Base-by-base conservation (phyloP, 2,888 invertebrate species). In the Platypus cylindrus region DNA sequence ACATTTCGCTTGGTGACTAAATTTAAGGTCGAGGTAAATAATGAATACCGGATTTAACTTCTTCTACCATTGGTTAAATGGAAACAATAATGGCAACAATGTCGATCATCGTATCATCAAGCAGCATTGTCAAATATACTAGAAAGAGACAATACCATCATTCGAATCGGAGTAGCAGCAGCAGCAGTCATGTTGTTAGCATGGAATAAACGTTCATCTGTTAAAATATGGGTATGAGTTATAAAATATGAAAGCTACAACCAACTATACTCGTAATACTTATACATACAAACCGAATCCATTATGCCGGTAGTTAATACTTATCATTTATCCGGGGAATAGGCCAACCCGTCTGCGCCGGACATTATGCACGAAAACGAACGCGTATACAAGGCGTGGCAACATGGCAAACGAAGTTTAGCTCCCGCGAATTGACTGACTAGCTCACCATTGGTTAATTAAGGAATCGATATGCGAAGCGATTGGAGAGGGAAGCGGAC, bases 391-490 rank as follows among this genome's bases (percentile, higher is more conserved):
- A n/a, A n/a, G n/a, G n/a, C n/a, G n/a, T 47, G 67, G 55, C 60
- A 60, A 56, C 65, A 62, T 63, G 64, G 70, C 65, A 64, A 40
- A 57, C 61, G 59, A 56, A 61, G 64, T 58, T 58, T 61, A 66
- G 66, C 66, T 70, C 68, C 59, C 59, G 59, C 59, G 59, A 57
- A 55, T 55, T 45, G 46, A 45, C 48, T 52, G 43, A 45, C 47
- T 41, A 55, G 69, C 67, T 58, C 70, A 65, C 66, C 62, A 73
- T 74, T 73, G 73, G 74, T 63, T 64, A 63, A 61, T 62, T 60
- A 62, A 52, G 56, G 66, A 69, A 73, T 73, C 74, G 72, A 73
- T 74, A 71, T 68, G 62, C n/a, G 65, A 67, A 68, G 54, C 53
- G 53, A 69, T 65, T 65, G 60, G 63, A 55, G 49, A 67, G 67